Conservation (phyloP, 2,888 invertebrate species). For the Apamea anceps region DNA sequence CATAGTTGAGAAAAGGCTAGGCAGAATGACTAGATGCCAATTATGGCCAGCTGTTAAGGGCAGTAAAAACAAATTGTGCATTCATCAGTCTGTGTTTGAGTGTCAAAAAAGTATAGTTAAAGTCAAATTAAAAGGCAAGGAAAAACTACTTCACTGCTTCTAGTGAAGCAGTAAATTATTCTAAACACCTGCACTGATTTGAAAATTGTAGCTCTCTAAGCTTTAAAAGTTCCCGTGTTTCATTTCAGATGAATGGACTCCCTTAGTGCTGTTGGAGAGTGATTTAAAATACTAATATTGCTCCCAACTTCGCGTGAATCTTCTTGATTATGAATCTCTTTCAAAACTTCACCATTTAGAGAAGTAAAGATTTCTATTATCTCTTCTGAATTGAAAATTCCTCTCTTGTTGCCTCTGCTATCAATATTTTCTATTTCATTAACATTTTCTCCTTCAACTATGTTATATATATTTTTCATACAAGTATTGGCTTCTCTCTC, state of each 20-base stretch:
- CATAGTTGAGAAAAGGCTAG: too few relatives aligned
- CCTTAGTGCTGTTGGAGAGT: not conserved
- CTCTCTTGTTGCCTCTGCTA: not conserved
- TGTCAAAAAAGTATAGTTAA: slow-evolving; percentile 1
- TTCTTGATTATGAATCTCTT: not conserved
- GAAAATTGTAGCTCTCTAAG: not conserved
- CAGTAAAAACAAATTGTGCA: not conserved
- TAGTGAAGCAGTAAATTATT: not conserved
- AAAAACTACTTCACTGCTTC: not conserved
- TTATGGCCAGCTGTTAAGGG: too few relatives aligned
- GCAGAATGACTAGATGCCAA: not conserved
- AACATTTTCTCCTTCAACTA: not conserved
- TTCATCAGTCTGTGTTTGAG: not conserved
- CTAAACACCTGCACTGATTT: not conserved
- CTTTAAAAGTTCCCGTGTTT: not conserved
- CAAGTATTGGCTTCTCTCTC: not conserved
- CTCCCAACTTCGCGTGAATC: too few relatives aligned
- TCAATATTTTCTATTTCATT: not conserved
- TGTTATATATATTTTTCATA: too few relatives aligned
- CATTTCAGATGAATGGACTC: not conserved
- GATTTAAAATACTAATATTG: not conserved
- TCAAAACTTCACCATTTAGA: not conserved
- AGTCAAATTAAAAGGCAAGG: not conserved
- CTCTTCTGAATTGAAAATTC: not conserved
- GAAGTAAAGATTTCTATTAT: not conserved